phyloP scores from a whole-genome alignment of 2,113 vertebrate species.

The Butorides virescens region DNA sequence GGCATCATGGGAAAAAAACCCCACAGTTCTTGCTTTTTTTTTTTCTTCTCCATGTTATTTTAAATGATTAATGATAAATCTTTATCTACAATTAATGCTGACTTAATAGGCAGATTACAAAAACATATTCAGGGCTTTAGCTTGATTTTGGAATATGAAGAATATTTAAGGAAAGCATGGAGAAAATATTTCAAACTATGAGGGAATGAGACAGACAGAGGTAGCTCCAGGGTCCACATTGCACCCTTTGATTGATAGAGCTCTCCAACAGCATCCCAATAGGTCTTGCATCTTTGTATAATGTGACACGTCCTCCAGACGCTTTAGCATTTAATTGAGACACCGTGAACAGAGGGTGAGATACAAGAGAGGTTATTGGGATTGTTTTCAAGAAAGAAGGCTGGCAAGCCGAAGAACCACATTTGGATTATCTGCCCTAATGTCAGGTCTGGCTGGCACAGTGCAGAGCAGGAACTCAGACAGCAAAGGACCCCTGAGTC shows the following conservation, averaged over 20 bases:
- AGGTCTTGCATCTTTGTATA: not conserved
- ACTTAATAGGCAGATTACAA: not conserved
- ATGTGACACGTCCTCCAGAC: not conserved
- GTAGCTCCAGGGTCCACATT: not conserved
- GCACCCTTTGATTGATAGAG: not conserved
- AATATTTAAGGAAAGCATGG: not conserved
- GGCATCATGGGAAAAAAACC: not conserved
- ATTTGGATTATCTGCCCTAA: not conserved
- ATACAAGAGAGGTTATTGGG: not conserved
- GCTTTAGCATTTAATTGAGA: not conserved
- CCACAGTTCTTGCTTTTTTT: not conserved
- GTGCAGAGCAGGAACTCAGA: not conserved
- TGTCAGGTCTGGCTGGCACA: not conserved
- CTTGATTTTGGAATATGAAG: not conserved
- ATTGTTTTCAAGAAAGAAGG: not conserved
- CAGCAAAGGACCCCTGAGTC: not conserved
- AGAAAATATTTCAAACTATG: not conserved
- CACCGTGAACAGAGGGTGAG: not conserved
- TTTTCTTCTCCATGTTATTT: not conserved
- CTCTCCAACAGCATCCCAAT: not conserved
- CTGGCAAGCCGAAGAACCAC: not conserved
- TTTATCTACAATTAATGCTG: not conserved
- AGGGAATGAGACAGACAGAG: not conserved
- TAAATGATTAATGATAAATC: not conserved
- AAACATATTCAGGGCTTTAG: not conserved